Percentiles rank a stretch among this genome's conserved stretches.
These are phyloP conservation scores for Aurelia sp. DNA, from an alignment of 30 jellyfish, hydroid and myxozoan genomes.

Conservation along the genomic window DNA sequence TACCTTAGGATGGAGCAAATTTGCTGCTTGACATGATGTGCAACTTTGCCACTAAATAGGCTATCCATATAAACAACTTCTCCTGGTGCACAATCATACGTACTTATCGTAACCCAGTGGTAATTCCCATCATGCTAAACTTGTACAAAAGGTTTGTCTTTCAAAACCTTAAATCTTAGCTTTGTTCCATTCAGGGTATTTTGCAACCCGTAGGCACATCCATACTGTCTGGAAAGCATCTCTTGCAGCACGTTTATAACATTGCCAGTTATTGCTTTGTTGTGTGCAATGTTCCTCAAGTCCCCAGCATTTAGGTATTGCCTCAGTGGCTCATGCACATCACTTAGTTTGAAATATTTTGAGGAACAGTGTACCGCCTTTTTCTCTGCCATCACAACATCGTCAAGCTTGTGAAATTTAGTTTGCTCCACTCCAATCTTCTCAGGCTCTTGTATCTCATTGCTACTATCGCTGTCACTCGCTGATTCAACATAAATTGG, in stretches of 20 bases:
- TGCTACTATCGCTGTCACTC: too few relatives aligned
- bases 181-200: conserved; percentile 20
- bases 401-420: too few relatives aligned
- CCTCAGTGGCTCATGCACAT: conserved; percentile 4
- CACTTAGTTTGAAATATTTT: too few relatives aligned
- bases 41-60: conserved; percentile 2
- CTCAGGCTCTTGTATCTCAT: too few relatives aligned
- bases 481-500: too few relatives aligned
- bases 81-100: not conserved
- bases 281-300: not conserved
- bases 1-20: conserved; percentile 6
- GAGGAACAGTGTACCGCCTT: too few relatives aligned
- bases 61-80: conserved; percentile 14
- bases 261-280: conserved; percentile 8
- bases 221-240: not conserved
- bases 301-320: conserved; percentile 2
- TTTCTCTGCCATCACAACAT: too few relatives aligned
- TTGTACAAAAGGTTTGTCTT: conserved; percentile 19
- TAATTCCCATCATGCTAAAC: conserved; percentile 26
- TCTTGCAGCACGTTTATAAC: conserved; percentile 21
- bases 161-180: not conserved
- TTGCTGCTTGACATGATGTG: conserved; percentile 21
- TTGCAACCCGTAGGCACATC: conserved; percentile 5
- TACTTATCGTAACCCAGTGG: conserved; percentile 34
- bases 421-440: too few relatives aligned